A percentile compares a stretch with the other conserved stretches of the same genome.
Conservation (phyloP, 2,888 invertebrate genomes). For the Andrena chrysosceles region DNA sequence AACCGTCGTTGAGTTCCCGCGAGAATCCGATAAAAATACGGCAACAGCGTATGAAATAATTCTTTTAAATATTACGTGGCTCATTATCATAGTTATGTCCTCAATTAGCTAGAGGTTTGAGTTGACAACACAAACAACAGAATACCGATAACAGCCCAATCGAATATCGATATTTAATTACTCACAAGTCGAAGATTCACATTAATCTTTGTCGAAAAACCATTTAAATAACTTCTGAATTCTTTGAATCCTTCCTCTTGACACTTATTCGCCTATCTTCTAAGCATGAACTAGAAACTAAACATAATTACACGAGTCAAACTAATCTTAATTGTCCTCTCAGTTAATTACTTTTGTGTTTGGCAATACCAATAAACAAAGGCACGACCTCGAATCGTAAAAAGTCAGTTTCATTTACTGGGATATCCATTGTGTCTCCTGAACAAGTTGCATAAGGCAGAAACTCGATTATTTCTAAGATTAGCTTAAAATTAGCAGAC, state of each 20-base stretch:
- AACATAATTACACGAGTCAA: neutral
- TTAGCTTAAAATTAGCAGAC: no score
- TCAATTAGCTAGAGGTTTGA: neutral
- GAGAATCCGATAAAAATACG: neutral
- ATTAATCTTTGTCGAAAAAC: neutral
- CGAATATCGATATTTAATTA: neutral
- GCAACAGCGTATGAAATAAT: constrained; percentile 3
- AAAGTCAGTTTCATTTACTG: neutral
- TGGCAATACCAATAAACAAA: neutral
- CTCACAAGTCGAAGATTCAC: constrained; percentile 23
- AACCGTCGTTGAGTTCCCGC: neutral
- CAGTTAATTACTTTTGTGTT: neutral
- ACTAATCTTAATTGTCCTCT: neutral
- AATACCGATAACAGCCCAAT: constrained; percentile 32
- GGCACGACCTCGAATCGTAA: neutral
- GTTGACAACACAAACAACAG: constrained; percentile 31
- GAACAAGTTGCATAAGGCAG: no score
- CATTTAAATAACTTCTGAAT: constrained; percentile 9
- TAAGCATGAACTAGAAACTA: neutral
- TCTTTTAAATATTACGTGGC: neutral
- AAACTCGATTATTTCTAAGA: no score
- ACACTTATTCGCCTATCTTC: neutral
- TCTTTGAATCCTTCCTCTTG: neutral
- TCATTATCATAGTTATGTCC: constrained; percentile 34
- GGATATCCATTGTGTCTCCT: no score